Evolutionary conservation across 1,140 invertebrate genomes (phyloP).

Genomic region (Lordiphosa stackelbergi): DNA sequence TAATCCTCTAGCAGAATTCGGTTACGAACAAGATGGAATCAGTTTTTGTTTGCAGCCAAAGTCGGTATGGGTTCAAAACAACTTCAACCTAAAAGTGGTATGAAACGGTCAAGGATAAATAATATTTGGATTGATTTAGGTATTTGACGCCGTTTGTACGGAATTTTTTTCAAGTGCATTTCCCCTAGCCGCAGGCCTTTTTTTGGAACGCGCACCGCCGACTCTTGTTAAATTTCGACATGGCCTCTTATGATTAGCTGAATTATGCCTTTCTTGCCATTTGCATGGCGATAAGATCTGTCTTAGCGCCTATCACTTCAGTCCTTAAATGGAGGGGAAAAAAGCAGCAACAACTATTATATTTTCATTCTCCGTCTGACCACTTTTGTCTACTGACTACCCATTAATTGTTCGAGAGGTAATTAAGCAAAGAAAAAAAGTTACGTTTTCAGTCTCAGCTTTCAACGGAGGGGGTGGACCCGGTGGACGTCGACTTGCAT

Average conservation of each 20-base stretch:
- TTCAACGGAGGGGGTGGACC: constrained; percentile 38
- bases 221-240: constrained; percentile 63
- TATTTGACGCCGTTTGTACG: too few relatives aligned
- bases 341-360: constrained; percentile 11
- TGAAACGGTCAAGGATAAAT: too few relatives aligned
- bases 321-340: constrained; percentile 24
- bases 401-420: constrained; percentile 16
- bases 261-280: constrained; percentile 56
- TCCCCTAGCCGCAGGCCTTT: neutral
- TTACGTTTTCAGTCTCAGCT: constrained; percentile 56
- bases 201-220: constrained; percentile 1
- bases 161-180: neutral
- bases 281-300: constrained; percentile 64
- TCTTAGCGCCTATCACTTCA: constrained; percentile 31
- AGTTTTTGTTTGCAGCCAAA: too few relatives aligned
- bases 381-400: constrained; percentile 36
- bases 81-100: too few relatives aligned
- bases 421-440: constrained; percentile 58
- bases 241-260: constrained; percentile 71
- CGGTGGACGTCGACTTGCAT: constrained; percentile 26
- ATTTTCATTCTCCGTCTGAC: constrained; percentile 53
- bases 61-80: too few relatives aligned
- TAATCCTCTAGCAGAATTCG: too few relatives aligned
- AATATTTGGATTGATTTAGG: too few relatives aligned
- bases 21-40: too few relatives aligned